A percentile compares a stretch with the other conserved stretches of the same genome.
These are phyloP conservation scores for Tiliacea citrago DNA, from an alignment of 2,888 invertebrate species.

Conservation along the genomic window DNA sequence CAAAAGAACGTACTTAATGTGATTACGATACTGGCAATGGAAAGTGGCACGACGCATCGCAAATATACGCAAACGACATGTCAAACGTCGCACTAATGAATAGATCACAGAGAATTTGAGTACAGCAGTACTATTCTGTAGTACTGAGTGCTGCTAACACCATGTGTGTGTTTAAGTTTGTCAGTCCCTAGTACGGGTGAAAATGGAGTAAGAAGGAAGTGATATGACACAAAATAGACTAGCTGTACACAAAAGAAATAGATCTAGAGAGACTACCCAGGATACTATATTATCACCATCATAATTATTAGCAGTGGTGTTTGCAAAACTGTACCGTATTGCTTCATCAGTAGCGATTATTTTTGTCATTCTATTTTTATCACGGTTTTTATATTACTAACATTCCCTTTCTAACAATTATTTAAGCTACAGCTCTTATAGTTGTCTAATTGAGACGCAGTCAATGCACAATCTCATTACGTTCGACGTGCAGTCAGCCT, in stretches of 20 bases:
- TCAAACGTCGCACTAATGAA: slow-evolving; percentile 51
- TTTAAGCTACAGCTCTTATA: slow-evolving; percentile 8
- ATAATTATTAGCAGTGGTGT: too few species aligned
- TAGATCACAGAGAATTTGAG: slow-evolving; percentile 22
- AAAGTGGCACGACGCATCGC: slow-evolving; percentile 27
- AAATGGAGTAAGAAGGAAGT: too few species aligned
- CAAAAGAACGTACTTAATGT: slow-evolving; percentile 37
- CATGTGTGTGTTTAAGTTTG: not conserved
- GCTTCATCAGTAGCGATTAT: too few species aligned
- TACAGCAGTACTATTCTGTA: slow-evolving; percentile 2
- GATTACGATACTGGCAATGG: slow-evolving; percentile 36
- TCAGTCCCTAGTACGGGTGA: not conserved
- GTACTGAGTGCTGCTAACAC: not conserved
- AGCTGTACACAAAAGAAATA: too few species aligned
- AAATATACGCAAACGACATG: slow-evolving; percentile 9
- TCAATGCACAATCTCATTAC: slow-evolving; percentile 12
- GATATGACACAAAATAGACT: too few species aligned
- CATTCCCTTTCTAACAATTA: not conserved
- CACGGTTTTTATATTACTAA: too few species aligned
- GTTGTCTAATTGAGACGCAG: slow-evolving; percentile 38
- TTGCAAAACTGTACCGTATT: too few species aligned
- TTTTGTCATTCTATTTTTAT: too few species aligned
- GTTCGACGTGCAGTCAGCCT: slow-evolving; percentile 23
- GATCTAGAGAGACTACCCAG: too few species aligned
- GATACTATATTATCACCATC: too few species aligned